These are phyloP conservation scores for Rhinopomastus cyanomelas DNA, from an alignment of 2,113 vertebrate species.

Conservation along the genomic window DNA sequence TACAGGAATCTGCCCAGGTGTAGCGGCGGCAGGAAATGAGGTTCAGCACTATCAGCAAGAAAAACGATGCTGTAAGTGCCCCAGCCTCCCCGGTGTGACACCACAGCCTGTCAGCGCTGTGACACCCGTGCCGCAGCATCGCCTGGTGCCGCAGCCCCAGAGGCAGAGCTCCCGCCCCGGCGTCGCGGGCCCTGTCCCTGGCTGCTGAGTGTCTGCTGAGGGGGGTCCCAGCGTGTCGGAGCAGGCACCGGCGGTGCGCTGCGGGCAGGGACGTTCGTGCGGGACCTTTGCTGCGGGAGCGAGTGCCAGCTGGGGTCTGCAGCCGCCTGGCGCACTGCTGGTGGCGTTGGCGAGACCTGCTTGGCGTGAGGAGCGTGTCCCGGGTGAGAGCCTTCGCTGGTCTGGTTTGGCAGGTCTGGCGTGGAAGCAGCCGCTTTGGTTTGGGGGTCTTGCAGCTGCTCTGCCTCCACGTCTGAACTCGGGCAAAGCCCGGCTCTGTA, in stretches of 20 bases:
- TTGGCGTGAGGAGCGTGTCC: rapidly evolving
- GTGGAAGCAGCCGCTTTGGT: not conserved
- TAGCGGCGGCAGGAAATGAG: not conserved
- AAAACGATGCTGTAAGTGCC: not conserved
- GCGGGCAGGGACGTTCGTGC: rapidly evolving
- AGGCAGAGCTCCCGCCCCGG: too few species aligned
- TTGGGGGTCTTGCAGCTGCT: not conserved
- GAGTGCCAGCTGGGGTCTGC: rapidly evolving
- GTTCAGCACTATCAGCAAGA: not conserved
- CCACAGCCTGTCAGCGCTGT: rapidly evolving
- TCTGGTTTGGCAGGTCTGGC: not conserved
- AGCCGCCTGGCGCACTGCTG: rapidly evolving
- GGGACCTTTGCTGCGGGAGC: not conserved
- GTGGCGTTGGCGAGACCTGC: not conserved
- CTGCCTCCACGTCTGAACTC: not conserved
- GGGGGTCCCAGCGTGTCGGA: not conserved
- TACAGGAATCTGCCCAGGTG: not conserved
- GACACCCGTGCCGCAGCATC: rapidly evolving
- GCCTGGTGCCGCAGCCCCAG: rapidly evolving
- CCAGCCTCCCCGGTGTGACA: not conserved
- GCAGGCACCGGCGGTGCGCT: not conserved
- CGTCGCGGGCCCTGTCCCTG: not conserved
- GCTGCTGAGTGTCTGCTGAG: too few species aligned
- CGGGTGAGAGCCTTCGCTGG: rapidly evolving
- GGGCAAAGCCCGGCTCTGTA: not conserved